phyloP scores from a whole-genome alignment of 64 coral and sea anemone genomes.

The Actinia tenebrosa region DNA sequence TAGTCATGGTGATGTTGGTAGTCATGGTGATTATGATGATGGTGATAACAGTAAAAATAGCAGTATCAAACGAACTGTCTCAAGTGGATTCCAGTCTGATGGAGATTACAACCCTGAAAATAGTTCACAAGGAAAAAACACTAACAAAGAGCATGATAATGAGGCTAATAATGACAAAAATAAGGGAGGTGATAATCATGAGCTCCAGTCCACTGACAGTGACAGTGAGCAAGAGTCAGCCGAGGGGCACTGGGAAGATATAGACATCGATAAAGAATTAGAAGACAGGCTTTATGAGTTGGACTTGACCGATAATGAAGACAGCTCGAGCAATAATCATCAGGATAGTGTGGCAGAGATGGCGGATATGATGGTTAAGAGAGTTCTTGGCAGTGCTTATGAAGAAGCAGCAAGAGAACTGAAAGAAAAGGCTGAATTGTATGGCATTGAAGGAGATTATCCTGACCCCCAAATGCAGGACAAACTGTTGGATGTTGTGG shows the following conservation, averaged over 20 bases:
- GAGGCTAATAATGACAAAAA: neutral
- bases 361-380: neutral
- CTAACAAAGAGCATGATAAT: neutral
- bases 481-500: neutral
- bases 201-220: neutral
- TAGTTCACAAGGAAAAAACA: neutral
- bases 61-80: neutral
- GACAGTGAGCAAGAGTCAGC: neutral
- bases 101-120: neutral
- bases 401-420: neutral
- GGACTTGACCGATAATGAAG: conserved; percentile 2
- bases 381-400: neutral
- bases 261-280: conserved; percentile 20
- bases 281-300: conserved; percentile 13
- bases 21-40: neutral
- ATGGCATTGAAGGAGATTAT: neutral
- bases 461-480: neutral
- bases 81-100: neutral
- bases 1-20: neutral
- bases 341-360: neutral
- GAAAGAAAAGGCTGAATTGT: neutral
- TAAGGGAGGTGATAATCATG: neutral
- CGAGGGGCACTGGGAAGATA: neutral
- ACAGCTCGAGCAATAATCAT: neutral
- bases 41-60: neutral